A percentile compares a stretch with the other conserved stretches of the same genome.
Evolutionary conservation across 2,113 vertebrate species (phyloP).

Genomic region (Pogona vitticeps): DNA sequence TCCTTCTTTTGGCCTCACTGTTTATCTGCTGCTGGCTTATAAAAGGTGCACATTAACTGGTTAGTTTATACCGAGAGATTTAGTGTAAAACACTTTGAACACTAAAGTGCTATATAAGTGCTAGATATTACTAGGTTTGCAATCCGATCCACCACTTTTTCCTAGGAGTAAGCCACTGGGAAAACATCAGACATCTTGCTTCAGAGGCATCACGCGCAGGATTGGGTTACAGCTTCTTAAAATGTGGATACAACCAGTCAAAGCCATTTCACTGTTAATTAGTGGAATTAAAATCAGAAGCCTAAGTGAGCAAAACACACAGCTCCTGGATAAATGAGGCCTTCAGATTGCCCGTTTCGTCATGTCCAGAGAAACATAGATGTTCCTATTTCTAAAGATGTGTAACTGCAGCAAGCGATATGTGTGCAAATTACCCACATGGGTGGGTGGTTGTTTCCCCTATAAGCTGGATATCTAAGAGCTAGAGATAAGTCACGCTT

Average conservation of each 20-base stretch:
- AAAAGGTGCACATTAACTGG: background rate
- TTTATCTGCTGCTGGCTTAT: background rate
- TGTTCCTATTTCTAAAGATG: background rate
- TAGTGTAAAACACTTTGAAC: constrained; percentile 2
- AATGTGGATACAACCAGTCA: background rate
- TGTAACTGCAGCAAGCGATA: background rate
- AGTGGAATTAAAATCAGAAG: background rate
- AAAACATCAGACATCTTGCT: background rate
- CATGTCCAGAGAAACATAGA: background rate
- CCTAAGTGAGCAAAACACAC: background rate
- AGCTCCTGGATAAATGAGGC: background rate
- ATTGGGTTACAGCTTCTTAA: background rate
- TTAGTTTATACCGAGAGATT: constrained; percentile 2
- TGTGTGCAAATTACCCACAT: background rate
- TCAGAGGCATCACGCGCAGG: constrained; percentile 7
- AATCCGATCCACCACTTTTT: background rate
- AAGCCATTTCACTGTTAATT: background rate
- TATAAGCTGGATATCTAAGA: background rate
- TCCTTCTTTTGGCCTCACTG: background rate
- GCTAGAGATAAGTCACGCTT: background rate
- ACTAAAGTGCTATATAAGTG: constrained; percentile 23
- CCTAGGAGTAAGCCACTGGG: background rate
- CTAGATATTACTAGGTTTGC: background rate
- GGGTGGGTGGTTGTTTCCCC: background rate
- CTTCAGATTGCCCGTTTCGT: background rate